A percentile compares a stretch with the other conserved stretches of the same genome.
Conservation (phyloP, 2,888 invertebrate species). For the Spodoptera exigua region DNA sequence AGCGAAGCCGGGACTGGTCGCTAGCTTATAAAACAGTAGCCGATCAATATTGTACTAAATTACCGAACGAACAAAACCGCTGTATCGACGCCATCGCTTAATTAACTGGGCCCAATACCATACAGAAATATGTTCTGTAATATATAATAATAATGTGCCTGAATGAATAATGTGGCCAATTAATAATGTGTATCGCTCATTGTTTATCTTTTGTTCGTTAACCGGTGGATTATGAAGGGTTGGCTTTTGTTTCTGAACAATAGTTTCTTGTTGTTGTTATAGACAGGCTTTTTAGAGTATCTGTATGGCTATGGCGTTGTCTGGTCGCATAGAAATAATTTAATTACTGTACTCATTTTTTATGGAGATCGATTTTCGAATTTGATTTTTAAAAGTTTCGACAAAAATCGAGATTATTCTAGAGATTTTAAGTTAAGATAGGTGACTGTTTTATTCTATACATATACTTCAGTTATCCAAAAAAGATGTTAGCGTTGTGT, state of each 20-base stretch:
- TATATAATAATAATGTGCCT: constrained; percentile 22
- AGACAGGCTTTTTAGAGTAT: constrained; percentile 11
- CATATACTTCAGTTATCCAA: no score
- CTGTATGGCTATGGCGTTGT: background rate
- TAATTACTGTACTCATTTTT: no score
- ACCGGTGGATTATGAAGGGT: constrained; percentile 20
- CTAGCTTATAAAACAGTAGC: constrained; percentile 5
- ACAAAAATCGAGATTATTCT: no score
- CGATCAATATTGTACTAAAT: constrained; percentile 50
- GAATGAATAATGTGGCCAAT: constrained; percentile 29
- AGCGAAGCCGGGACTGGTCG: no score
- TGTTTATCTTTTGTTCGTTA: constrained; percentile 44
- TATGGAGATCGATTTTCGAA: no score
- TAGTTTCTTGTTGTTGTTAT: constrained; percentile 37
- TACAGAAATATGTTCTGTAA: constrained; percentile 43
- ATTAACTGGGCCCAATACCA: constrained; percentile 49
- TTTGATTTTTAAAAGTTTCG: no score
- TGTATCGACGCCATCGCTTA: constrained; percentile 31
- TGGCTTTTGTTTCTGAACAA: constrained; percentile 39
- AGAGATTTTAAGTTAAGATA: no score
- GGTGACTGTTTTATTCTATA: no score
- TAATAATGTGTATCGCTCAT: constrained; percentile 48
- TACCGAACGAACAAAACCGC: constrained; percentile 43
- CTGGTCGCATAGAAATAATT: no score
- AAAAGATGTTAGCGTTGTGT: no score